Evolutionary conservation across 2,113 vertebrate genomes (phyloP), one percentile per base, ranked within the genome.

Genomic region (Cavia porcellus): DNA sequence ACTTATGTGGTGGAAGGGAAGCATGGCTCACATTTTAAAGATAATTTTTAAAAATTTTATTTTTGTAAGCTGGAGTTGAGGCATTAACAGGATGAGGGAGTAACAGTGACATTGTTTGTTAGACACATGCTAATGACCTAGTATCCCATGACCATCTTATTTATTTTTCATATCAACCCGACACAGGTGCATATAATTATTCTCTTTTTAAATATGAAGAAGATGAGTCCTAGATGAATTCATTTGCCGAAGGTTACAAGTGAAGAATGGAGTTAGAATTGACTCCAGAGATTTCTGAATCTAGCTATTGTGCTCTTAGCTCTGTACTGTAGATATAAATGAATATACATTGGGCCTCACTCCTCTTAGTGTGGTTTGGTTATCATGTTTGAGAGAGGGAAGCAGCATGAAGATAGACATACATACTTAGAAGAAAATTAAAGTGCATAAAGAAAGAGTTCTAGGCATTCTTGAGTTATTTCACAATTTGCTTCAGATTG

Each of bases 161-260:
- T 83, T 50, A 64, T 55, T 57, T 24, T 24, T 68, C 24, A 30
- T 0, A 7, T 70, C 38, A 93, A 5, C 24, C 64, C 42, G 30
- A 13, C 42, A 32, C 1, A 50, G 19, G 35, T 35, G 79, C 61
- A 68, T 50, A 22, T 45, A 38, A 14, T 86, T 50, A 57, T 35
- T 66, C 12, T 64, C 24, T 80, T 84, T 87, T 87, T 61, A 82
- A 15, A 92, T 32, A 61, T 11, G 35, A 57, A 57, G 55, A 90
- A 92, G 81, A 45, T 35, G 47, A 90, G 30, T 28, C 28, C 87
- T 87, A 42, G 62, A 72, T n/a, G 62, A 92, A 92, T 75, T 84
- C 57, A 62, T 59, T 74, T 96, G 52, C 52, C n/a, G 50, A 70
- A 32, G 14, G 2, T 68, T 30, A 55, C 10, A 0, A 74, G n/a